phyloP scores from a whole-genome alignment of 2,888 invertebrate genomes.

The Andrena fulva region DNA sequence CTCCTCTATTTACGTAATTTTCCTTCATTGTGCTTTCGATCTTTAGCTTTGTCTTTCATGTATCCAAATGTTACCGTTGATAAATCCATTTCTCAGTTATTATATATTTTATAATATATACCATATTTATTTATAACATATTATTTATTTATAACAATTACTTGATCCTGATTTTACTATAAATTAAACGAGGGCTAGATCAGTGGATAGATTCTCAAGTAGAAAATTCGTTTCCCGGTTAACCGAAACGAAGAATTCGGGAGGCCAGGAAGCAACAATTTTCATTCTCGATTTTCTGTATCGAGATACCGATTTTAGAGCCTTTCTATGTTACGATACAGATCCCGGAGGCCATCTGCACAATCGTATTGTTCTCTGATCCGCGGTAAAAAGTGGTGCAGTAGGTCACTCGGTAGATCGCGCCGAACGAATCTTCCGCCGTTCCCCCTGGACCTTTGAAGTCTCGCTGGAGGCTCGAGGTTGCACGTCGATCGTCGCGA shows the following conservation, averaged over 20 bases:
- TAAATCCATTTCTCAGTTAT: too few species aligned
- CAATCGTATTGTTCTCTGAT: background rate
- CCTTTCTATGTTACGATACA: background rate
- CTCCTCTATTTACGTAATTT: too few species aligned
- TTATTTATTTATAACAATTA: too few species aligned
- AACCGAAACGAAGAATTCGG: background rate
- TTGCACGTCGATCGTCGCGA: background rate
- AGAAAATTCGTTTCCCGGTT: background rate
- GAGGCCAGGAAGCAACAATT: background rate
- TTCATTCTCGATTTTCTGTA: background rate
- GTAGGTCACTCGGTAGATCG: conserved; percentile 27
- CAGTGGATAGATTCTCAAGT: background rate
- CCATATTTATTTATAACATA: too few species aligned
- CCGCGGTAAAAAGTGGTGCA: conserved; percentile 5
- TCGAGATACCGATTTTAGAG: background rate
- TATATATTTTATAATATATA: too few species aligned
- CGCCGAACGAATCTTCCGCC: background rate
- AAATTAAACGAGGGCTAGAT: background rate
- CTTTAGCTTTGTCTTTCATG: too few species aligned
- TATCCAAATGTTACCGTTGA: too few species aligned
- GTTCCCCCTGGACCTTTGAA: background rate
- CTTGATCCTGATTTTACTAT: background rate
- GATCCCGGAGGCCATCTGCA: background rate
- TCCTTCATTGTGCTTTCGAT: too few species aligned
- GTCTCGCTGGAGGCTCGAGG: background rate